Percentiles rank a stretch among this genome's conserved stretches.
These are phyloP conservation scores for Elegia similella DNA, from an alignment of 2,888 invertebrate species.

Conservation along the genomic window DNA sequence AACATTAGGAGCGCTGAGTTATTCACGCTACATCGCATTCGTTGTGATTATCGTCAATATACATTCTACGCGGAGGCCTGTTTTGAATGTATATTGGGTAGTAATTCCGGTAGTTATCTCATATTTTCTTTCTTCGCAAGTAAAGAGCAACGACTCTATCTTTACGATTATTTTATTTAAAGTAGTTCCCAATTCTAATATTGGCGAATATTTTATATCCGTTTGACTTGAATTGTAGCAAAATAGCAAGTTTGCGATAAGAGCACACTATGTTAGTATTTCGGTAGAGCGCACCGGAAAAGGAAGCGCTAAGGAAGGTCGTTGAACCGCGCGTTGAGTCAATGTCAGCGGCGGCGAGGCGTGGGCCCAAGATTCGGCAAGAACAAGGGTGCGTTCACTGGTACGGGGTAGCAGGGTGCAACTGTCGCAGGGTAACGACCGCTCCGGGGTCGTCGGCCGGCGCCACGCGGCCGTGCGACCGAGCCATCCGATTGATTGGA, in stretches of 20 bases:
- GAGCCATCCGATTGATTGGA: slow-evolving; percentile 76
- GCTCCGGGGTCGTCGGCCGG: slow-evolving; percentile 72
- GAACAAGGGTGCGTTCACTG: slow-evolving; percentile 67
- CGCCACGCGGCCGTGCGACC: slow-evolving; percentile 75
- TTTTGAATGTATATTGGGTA: slow-evolving; percentile 12
- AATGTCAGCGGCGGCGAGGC: slow-evolving; percentile 67
- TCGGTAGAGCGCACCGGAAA: slow-evolving; percentile 60
- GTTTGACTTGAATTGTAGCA: not conserved
- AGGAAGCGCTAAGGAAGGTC: slow-evolving; percentile 63
- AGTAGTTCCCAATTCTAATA: not conserved
- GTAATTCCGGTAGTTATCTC: slow-evolving; percentile 5
- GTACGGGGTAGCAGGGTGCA: slow-evolving; percentile 78
- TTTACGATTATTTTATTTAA: not conserved
- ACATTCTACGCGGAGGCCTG: not conserved
- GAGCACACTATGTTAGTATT: slow-evolving; percentile 35
- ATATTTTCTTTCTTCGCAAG: not conserved
- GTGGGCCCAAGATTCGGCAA: slow-evolving; percentile 72
- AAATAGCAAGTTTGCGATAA: slow-evolving; percentile 26
- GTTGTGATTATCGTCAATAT: slow-evolving; percentile 3
- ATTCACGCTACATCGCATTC: not conserved
- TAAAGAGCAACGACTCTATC: slow-evolving; percentile 3
- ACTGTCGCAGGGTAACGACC: slow-evolving; percentile 76
- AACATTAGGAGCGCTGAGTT: not conserved
- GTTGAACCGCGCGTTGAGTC: slow-evolving; percentile 67
- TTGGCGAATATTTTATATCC: not conserved